Conservation (phyloP, 2,113 vertebrate species). For the Leptosomus discolor region DNA sequence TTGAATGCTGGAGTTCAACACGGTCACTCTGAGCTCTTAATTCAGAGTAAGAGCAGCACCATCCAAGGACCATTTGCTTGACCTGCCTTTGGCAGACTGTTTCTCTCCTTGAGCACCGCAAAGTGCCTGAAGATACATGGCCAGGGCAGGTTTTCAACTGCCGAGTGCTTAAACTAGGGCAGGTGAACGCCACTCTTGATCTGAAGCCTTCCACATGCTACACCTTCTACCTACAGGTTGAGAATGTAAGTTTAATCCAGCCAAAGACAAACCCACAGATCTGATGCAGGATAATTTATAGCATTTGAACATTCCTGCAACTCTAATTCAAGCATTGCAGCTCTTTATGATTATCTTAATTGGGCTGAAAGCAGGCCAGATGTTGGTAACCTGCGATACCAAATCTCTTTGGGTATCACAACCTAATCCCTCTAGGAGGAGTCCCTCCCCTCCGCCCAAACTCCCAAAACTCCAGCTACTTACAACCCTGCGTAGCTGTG, state of each 20-base stretch:
- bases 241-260: background rate
- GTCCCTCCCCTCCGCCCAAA: background rate
- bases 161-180: background rate
- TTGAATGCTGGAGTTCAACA: background rate
- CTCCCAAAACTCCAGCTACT: background rate
- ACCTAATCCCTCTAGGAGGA: background rate
- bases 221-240: background rate
- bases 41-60: background rate
- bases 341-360: background rate
- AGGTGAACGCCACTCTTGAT: background rate
- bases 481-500: background rate
- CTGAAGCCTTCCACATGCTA: background rate
- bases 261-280: background rate
- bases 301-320: background rate
- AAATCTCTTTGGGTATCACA: background rate
- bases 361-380: background rate
- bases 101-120: background rate
- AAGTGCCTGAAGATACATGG: background rate
- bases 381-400: rapidly evolving
- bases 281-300: background rate
- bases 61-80: background rate
- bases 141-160: background rate
- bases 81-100: background rate
- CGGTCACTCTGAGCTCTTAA: background rate
- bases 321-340: background rate